Evolutionary conservation across 2,797 vertebrate species (phyloP).

Genomic region (Chelon auratus): DNA sequence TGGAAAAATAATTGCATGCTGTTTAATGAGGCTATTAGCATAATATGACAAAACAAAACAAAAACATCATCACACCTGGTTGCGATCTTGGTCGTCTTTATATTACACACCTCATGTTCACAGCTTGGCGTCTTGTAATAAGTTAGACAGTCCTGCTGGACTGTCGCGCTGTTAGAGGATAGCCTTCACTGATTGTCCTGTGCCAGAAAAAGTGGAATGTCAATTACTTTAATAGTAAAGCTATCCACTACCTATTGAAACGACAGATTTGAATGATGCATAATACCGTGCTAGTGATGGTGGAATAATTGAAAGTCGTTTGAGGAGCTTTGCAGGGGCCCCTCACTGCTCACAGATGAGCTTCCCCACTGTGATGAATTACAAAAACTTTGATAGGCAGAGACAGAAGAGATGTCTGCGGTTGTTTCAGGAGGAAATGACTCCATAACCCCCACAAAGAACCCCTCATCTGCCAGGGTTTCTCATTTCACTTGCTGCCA

Average conservation of each 20-base stretch:
- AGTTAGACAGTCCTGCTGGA: background rate
- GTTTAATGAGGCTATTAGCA: constrained; percentile 62
- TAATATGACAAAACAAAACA: constrained; percentile 47
- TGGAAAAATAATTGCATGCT: constrained; percentile 62
- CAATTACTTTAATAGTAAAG: constrained; percentile 35
- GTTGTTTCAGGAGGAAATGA: constrained; percentile 40
- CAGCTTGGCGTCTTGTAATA: background rate
- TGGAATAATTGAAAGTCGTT: constrained; percentile 63
- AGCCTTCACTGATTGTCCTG: constrained; percentile 2
- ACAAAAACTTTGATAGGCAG: constrained; percentile 48
- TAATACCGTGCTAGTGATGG: constrained; percentile 18
- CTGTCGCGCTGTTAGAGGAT: background rate
- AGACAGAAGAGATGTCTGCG: constrained; percentile 20
- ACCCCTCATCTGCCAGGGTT: constrained; percentile 36
- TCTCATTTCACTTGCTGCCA: constrained; percentile 46
- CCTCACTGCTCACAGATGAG: constrained; percentile 57
- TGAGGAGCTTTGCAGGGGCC: constrained; percentile 19
- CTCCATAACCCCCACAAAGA: constrained; percentile 39
- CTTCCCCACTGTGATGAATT: constrained; percentile 56
- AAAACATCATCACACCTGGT: constrained; percentile 40
- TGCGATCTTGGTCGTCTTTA: constrained; percentile 17
- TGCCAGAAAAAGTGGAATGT: constrained; percentile 5
- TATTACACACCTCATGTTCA: constrained; percentile 21
- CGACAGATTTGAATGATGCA: constrained; percentile 30
- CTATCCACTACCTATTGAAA: constrained; percentile 19